Evolutionary conservation across 2,797 vertebrate genomes (phyloP).

Genomic region (Corythornis leucogaster): DNA sequence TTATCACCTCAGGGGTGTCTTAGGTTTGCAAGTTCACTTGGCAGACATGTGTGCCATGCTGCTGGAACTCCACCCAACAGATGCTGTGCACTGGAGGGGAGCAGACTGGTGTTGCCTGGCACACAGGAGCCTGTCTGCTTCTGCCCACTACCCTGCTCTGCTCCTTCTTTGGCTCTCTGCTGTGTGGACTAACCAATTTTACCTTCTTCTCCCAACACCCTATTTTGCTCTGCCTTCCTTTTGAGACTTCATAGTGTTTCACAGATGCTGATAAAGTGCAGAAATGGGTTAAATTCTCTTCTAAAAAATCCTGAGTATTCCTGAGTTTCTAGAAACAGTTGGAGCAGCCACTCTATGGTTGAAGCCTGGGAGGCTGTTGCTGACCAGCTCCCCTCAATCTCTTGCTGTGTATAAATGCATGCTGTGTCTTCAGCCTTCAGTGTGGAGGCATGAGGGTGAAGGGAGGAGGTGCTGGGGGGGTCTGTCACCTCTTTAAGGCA

Average conservation of each 20-base stretch:
- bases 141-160: neutral
- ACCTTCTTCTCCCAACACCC: neutral
- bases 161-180: neutral
- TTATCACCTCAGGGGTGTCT: accelerated
- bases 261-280: neutral
- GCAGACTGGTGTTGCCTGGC: neutral
- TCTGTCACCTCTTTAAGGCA: neutral
- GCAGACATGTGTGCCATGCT: neutral
- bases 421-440: neutral
- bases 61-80: neutral
- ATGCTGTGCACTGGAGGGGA: neutral
- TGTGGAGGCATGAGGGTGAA: accelerated
- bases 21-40: neutral
- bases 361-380: neutral
- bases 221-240: neutral
- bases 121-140: neutral
- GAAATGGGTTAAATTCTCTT: neutral
- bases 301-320: neutral
- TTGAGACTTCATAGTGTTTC: neutral
- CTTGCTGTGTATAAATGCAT: neutral
- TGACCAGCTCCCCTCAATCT: neutral
- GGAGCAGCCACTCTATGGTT: neutral
- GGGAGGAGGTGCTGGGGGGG: neutral
- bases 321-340: neutral
- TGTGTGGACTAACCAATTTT: neutral